Evolutionary conservation across 2,888 invertebrate species (phyloP), one percentile per base, ranked within the genome.

Genomic region (Hydriomena furcata): DNA sequence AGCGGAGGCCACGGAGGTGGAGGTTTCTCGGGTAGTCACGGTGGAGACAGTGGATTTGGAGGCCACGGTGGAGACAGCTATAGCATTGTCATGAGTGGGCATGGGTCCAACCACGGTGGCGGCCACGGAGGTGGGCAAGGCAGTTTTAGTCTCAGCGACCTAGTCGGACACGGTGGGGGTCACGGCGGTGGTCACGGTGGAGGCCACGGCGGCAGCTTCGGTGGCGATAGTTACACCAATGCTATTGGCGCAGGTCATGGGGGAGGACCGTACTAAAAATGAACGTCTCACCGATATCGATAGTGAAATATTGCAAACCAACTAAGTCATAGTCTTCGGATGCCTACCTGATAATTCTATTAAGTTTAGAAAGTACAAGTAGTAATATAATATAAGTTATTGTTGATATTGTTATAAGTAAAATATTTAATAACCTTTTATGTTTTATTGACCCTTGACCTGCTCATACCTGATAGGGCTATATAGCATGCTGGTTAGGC

Each of bases 181-280:
- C 65, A 66, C 41, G 76, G 69, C 17, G 65, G 71, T 10, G 65
- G 71, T 11, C 66, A 66, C 38, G 68, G 74, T 1, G 68, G 75
- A n/a, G 65, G 68, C 17, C 40, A 40, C 25, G 64, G 69, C 12
- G 58, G 48, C n/a, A 10, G 64, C 32, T 73, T 66, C 36, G 82
- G 78, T 6, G 84, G 82, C 50, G 91, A 84, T 59, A 91, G 83
- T 56, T 91, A 85, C 68, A 84, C 80, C 24, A 84, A 79, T 55
- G 89, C 84, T 49, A 70, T 85, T 40, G 68, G 79, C 12, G 76
- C 91, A 2, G 91, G 91, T 8, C 89, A 90, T 54, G 90, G 91
- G 0, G 90, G 91, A 8, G 91, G 91, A 0, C 89, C 88, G 1
- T 90, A 90, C 54, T 75, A 76, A 65, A 78, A 81, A 59, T 78